Evolutionary conservation across 2,888 invertebrate genomes (phyloP), one percentile per base, ranked within the genome.

Genomic region (Drosophila flavopinicola): DNA sequence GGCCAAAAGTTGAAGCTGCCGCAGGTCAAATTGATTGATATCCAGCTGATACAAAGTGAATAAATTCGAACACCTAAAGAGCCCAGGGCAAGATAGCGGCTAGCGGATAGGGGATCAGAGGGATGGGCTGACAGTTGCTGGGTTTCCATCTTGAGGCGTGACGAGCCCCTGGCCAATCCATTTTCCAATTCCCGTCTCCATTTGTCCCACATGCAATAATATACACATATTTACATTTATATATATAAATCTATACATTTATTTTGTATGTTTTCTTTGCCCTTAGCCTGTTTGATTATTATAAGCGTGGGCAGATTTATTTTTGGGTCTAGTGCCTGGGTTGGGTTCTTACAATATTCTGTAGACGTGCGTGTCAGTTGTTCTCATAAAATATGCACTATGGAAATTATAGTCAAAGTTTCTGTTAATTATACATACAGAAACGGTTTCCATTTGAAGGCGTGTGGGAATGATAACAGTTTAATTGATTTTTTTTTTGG

Each of bases 21-120:
- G 32, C 24, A 35, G 38, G 59, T 27, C 25, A 64, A 66, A 75
- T 69, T 79, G 78, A 79, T 77, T 79, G 84, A 83, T 83, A 79
- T 71, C 59, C 33, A 65, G 27, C 41, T 54, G 49, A 39, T 38
- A 38, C 44, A 69, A 53, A 53, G 49, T 45, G 52, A 51, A 58
- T 60, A 41, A 51, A 41, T 51, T 42, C 42, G 23, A 73, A 54
- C 45, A 49, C 29, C 57, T 23, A 51, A 44, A 59, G 15, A 29
- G 44, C 25, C 20, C 52, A 54, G 59, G 49, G 44, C 37, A 51
- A 44, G 44, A 39, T 59, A 52, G 52, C 51, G 66, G 44, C 67
- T 59, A 24, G 29, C n/a, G n/a, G n/a, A n/a, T n/a, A n/a, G n/a
- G n/a, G n/a, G n/a, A n/a, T 37, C 27, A 24, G 24, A 11, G 41